A percentile compares a stretch with the other conserved stretches of the same genome.
Conservation (phyloP, 2,888 invertebrate genomes). For the Halocaridina rubra region DNA sequence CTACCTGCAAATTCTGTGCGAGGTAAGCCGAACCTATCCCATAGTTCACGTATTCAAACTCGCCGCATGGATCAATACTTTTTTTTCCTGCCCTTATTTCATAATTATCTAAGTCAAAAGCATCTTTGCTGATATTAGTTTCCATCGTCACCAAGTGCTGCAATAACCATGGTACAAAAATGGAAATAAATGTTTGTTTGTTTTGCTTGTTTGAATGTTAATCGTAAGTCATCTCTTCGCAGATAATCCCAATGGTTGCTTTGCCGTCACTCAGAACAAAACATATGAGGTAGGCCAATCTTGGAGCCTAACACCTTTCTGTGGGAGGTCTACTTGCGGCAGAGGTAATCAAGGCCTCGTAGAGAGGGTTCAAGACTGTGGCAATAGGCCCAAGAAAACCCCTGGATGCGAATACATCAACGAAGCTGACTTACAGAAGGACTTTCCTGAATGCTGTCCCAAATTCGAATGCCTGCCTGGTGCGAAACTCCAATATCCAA, state of each 20-base stretch:
- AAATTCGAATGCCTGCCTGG: constrained; percentile 87
- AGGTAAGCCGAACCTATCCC: too few species aligned
- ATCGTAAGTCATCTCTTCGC: too few species aligned
- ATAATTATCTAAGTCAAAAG: too few species aligned
- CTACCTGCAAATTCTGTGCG: too few species aligned
- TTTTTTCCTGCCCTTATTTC: too few species aligned
- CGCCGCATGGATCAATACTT: too few species aligned
- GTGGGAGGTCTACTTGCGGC: constrained; percentile 86
- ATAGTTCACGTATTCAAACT: too few species aligned
- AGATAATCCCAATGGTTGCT: constrained; percentile 92
- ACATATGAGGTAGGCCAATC: constrained; percentile 88
- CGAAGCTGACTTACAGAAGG: constrained; percentile 86
- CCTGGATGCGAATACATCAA: constrained; percentile 88
- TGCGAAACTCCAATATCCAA: constrained; percentile 73
- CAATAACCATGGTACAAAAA: too few species aligned
- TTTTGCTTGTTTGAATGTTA: too few species aligned
- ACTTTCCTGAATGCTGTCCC: constrained; percentile 90
- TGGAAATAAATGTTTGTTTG: too few species aligned
- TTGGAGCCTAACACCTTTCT: constrained; percentile 90
- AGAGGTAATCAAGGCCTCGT: constrained; percentile 72
- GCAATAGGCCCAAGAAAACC: constrained; percentile 87
- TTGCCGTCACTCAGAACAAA: constrained; percentile 88
- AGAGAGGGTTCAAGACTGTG: constrained; percentile 88
- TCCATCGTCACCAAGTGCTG: too few species aligned
- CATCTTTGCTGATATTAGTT: too few species aligned